A percentile compares a stretch with the other conserved stretches of the same genome.
phyloP scores from a whole-genome alignment of 2,113 vertebrate species.

The Falco punctatus region DNA sequence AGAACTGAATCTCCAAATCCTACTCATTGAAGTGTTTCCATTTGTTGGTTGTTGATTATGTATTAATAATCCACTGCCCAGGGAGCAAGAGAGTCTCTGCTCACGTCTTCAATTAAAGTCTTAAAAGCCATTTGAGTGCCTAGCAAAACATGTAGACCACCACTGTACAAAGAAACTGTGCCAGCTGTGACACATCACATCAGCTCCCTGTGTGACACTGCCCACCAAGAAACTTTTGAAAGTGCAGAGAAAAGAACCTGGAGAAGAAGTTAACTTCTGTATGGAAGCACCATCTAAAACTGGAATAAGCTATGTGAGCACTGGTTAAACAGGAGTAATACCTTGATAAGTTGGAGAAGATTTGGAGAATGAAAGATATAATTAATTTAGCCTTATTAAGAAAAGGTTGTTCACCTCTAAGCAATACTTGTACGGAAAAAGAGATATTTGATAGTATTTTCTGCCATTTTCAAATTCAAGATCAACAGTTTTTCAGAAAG shows the following conservation, averaged over 20 bases:
- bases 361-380: not conserved
- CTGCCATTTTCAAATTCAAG: not conserved
- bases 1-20: not conserved
- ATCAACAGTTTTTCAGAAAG: not conserved
- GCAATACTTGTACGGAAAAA: not conserved
- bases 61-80: not conserved
- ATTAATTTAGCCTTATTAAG: not conserved
- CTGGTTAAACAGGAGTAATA: not conserved
- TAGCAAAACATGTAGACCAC: not conserved
- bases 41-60: not conserved
- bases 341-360: not conserved
- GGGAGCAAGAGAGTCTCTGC: not conserved
- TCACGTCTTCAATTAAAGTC: not conserved
- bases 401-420: not conserved
- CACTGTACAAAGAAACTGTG: not conserved
- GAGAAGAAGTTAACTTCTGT: not conserved
- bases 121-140: not conserved
- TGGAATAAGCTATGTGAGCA: not conserved
- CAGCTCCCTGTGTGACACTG: accelerated
- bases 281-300: not conserved
- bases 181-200: not conserved
- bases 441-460: not conserved
- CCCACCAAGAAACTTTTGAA: not conserved
- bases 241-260: not conserved
- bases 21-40: not conserved